These are phyloP conservation scores for Cirrhinus mrigala DNA, from an alignment of 2,797 vertebrate genomes.

Conservation along the genomic window DNA sequence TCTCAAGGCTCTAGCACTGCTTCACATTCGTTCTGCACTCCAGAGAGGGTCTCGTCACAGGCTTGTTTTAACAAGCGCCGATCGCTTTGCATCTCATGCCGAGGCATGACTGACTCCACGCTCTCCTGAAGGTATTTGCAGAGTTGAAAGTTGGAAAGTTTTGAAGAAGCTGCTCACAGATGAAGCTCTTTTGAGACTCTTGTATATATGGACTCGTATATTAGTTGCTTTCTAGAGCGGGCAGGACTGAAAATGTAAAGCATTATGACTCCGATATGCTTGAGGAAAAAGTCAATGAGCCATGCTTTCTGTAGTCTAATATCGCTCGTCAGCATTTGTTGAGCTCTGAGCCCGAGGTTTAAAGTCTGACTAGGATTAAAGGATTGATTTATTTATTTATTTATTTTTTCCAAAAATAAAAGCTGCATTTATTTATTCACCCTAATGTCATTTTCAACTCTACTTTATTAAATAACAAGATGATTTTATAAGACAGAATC, in stretches of 20 bases:
- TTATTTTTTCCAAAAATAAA: background rate
- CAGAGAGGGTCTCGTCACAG: background rate
- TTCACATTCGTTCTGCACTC: background rate
- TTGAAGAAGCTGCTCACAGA: background rate
- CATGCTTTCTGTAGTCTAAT: background rate
- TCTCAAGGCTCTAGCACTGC: background rate
- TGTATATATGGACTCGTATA: background rate
- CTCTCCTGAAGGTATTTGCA: conserved; percentile 3
- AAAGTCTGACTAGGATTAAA: background rate
- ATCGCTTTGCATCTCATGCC: background rate
- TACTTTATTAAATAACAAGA: background rate
- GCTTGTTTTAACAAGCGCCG: conserved; percentile 9
- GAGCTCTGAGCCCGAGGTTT: no score
- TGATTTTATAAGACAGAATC: background rate
- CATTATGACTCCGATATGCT: background rate
- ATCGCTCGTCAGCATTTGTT: background rate
- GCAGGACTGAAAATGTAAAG: background rate
- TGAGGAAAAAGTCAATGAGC: background rate
- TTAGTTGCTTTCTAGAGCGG: background rate
- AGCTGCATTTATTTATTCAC: background rate
- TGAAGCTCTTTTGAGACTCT: background rate
- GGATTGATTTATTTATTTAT: no score
- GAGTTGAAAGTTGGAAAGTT: background rate
- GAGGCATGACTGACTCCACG: background rate
- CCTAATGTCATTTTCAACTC: background rate